Evolutionary conservation across 2,888 invertebrate genomes (phyloP).

Genomic region (Cephus sareptanus): DNA sequence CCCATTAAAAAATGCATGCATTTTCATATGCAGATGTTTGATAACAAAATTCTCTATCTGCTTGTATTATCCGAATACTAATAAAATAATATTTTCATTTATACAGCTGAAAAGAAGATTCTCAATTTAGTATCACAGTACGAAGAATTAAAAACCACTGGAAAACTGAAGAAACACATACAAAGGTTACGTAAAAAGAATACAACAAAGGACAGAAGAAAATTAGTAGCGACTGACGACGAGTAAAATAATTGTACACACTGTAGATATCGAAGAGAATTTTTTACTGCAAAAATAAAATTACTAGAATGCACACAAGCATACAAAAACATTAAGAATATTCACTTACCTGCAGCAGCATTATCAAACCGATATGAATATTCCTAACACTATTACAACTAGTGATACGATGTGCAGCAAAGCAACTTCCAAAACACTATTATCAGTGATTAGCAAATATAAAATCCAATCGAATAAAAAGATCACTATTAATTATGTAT

Average conservation of each 20-base stretch:
- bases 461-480: background rate
- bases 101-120: conserved; percentile 82
- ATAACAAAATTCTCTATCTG: conserved; percentile 1
- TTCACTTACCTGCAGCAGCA: background rate
- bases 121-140: conserved; percentile 82
- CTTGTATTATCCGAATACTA: conserved; percentile 18
- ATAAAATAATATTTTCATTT: conserved; percentile 25
- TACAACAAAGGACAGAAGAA: conserved; percentile 57
- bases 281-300: background rate
- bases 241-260: background rate
- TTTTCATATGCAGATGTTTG: conserved; percentile 15
- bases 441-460: background rate
- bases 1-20: conserved; percentile 9
- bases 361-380: background rate
- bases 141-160: conserved; percentile 81
- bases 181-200: conserved; percentile 84
- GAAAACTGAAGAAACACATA: conserved; percentile 84
- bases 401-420: background rate
- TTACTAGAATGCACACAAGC: background rate
- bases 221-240: conserved; percentile 26
- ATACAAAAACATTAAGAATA: background rate
- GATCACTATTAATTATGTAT: conserved; percentile 59
- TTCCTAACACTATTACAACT: background rate
- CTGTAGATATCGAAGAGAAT: background rate
- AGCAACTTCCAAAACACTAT: background rate